A percentile compares a stretch with the other conserved stretches of the same genome.
phyloP scores from a whole-genome alignment of 2,797 vertebrate genomes.

The Hydrophis major region DNA sequence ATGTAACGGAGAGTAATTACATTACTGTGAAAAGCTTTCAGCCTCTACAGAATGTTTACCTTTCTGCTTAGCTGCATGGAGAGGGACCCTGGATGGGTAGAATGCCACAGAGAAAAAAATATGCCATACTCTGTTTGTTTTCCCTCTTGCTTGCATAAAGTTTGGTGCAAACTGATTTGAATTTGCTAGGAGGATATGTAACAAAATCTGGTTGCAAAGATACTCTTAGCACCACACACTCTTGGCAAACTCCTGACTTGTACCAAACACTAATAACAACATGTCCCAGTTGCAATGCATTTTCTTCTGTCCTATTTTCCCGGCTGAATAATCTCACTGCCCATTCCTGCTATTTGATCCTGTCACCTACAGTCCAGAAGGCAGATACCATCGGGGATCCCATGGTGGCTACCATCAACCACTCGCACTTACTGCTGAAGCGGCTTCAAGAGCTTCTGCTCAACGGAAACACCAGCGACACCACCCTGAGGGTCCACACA shows the following conservation, averaged over 20 bases:
- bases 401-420: slow-evolving; percentile 80
- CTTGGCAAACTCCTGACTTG: neutral
- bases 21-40: neutral
- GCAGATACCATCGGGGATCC: slow-evolving; percentile 68
- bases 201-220: neutral
- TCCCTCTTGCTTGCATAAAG: neutral
- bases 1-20: neutral
- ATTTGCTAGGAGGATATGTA: neutral
- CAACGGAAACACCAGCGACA: slow-evolving; percentile 84
- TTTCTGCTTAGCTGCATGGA: neutral
- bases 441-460: slow-evolving; percentile 84
- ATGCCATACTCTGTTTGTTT: neutral
- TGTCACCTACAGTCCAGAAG: slow-evolving; percentile 76
- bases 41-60: neutral
- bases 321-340: neutral
- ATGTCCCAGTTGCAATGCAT: neutral
- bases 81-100: neutral
- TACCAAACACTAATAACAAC: neutral
- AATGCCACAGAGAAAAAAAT: neutral
- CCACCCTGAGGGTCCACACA: slow-evolving; percentile 83
- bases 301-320: neutral
- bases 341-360: neutral
- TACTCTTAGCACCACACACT: neutral
- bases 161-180: neutral
- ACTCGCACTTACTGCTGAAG: slow-evolving; percentile 87